A percentile compares a stretch with the other conserved stretches of the same genome.
Evolutionary conservation across 2,113 vertebrate species (phyloP).

Genomic region (Petroica traversi): DNA sequence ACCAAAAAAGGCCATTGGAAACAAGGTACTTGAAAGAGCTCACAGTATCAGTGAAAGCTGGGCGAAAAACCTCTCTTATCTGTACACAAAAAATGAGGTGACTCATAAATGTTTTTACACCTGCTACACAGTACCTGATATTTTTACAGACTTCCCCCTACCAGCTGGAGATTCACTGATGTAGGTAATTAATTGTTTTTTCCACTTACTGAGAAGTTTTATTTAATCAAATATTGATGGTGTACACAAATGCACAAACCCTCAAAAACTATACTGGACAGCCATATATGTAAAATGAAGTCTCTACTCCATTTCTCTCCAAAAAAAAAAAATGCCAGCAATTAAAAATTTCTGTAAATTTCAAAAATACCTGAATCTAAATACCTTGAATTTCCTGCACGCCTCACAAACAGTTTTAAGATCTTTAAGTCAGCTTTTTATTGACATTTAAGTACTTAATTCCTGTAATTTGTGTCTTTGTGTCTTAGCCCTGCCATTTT

Average conservation of each 20-base stretch:
- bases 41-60: not conserved
- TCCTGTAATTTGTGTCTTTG: not conserved
- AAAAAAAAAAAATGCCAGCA: not conserved
- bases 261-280: not conserved
- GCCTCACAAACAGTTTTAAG: not conserved
- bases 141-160: not conserved
- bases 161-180: not conserved
- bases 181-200: not conserved
- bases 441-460: not conserved
- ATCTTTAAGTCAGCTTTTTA: not conserved
- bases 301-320: not conserved
- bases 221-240: not conserved
- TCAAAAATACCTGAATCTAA: not conserved
- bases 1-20: constrained; percentile 97
- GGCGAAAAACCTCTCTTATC: not conserved
- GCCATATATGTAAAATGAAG: not conserved
- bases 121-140: not conserved
- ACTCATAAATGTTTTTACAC: not conserved
- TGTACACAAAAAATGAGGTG: not conserved
- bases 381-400: not conserved
- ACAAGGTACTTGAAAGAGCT: constrained; percentile 83
- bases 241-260: not conserved
- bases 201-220: not conserved
- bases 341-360: not conserved
- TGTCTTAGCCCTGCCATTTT: not conserved